Evolutionary conservation across 2,888 invertebrate species (phyloP), one percentile per base, ranked within the genome.

Genomic region (Drosophila neutralis): DNA sequence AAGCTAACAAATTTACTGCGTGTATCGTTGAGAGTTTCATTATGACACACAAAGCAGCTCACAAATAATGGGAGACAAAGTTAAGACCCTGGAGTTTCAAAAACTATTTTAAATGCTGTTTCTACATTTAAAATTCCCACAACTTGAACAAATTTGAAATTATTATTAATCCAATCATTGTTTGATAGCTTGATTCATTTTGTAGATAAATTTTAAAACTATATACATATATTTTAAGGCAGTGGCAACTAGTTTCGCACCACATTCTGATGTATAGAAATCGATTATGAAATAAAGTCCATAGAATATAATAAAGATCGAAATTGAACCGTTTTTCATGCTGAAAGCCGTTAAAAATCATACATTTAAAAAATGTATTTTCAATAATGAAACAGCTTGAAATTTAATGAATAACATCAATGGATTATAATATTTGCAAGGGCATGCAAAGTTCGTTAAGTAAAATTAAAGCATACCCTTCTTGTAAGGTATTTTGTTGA

Each of bases 401-500:
- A 45, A 24, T 45, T 15, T 15, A 8, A 15, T 15, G 7, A 15
- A 21, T 7, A 8, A 45, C 7, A 0, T 4, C 15, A 45, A 45
- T 15, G 8, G 8, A 24, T 15, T 3, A 15, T 33, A 7, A 29
- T 29, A 45, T 45, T 27, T 54, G 69, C 69, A 51, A 65, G 75
- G 31, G 64, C 62, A 78, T 62, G 29, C 40, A 51, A 53, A 48
- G 18, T 57, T 76, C 52, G 45, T 40, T 42, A 21, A 29, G n/a
- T 51, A 21, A 53, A 38, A 61, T 60, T 49, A 27, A 63, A 52
- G 31, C 48, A 11, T 27, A 10, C 13, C 15, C 49, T 42, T 42
- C 58, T 71, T 56, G 45, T 52, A 53, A 31, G n/a, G 73, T 56
- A 76, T 84, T 87, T 74, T 87, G 83, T 72, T 82, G 83, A 76